Base-by-base conservation (phyloP, 2,113 vertebrate species). In the Isichthys henryi region DNA sequence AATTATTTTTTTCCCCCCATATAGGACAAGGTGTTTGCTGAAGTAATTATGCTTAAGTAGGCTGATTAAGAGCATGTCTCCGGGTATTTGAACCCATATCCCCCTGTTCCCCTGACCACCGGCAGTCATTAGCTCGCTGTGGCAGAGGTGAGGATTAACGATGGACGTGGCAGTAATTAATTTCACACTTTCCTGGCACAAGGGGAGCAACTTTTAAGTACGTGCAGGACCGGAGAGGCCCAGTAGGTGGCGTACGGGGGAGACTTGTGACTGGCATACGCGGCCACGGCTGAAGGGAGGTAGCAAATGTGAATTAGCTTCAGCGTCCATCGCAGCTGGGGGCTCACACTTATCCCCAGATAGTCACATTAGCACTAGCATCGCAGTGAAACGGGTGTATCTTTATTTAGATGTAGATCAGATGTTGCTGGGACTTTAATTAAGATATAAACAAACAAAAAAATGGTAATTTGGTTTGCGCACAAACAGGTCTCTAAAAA, bases 21-120 rank as follows among this genome's bases (percentile, higher is more conserved):
- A 39, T 46, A 84, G 10, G 45, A 53, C 11, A 31, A 50, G 23
- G 85, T 27, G 23, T 86, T 86, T 52, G 49, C 49, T 52, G 6
- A 53, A 52, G 85, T 86, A 52, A 52, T 86, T 86, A 86, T n/a
- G 48, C 23, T 86, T 52, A 86, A 86, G 85, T 19, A n/a, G n/a
- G 85, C 13, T 52, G 85, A 52, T 45, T 84, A 84, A 45, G 21
- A 84, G 82, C 45, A 46, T 23, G 82, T 46, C 82, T 84, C 35
- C 17, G 45, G 80, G 50, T 52, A 17, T 56, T 15, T 87, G 49
- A 87, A 53, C 49, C 31, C 6, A 31, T 48, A 87, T 19, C 48
- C 50, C 50, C 13, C 50, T 56, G 50, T 39, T 48, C 39, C 45
- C 23, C 9, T 0, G 19, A 45, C 82, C 85, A n/a, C 85, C 17